Evolutionary conservation across 1,140 invertebrate species (phyloP).

Genomic region (Eriosoma lanigerum): DNA sequence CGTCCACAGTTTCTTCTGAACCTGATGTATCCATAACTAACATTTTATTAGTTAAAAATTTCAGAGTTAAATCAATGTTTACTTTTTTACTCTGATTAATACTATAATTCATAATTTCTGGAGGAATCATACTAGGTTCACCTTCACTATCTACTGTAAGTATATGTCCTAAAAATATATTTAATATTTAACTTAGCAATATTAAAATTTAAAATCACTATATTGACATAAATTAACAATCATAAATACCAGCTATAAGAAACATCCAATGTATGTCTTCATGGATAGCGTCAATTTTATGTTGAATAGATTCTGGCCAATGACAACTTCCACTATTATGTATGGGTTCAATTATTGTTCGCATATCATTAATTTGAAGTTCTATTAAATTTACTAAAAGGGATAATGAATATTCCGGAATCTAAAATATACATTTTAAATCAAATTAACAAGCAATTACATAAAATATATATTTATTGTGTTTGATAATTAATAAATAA

Average conservation of each 20-base stretch:
- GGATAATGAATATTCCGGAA: conserved; percentile 63
- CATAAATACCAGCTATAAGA: conserved; percentile 71
- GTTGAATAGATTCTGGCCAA: conserved; percentile 39
- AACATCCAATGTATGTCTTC: conserved; percentile 90
- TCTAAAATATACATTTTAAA: conserved; percentile 55
- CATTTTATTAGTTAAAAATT: conserved; percentile 61
- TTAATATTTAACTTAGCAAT: too few species aligned
- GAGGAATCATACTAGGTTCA: conserved; percentile 75
- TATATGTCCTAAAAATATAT: conserved; percentile 63
- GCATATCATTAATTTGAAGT: conserved; percentile 62
- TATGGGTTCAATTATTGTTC: conserved; percentile 60
- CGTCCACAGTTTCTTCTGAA: conserved; percentile 63
- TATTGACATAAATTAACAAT: not conserved
- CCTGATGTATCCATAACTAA: conserved; percentile 61
- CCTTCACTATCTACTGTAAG: conserved; percentile 73
- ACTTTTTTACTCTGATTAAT: conserved; percentile 62
- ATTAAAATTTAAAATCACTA: not conserved
- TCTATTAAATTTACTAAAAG: conserved; percentile 67
- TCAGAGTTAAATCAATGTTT: conserved; percentile 60
- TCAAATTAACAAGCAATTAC: too few species aligned
- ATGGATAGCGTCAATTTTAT: conserved; percentile 65
- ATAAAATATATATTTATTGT: too few species aligned
- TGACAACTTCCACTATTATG: conserved; percentile 40
- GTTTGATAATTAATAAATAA: too few species aligned
- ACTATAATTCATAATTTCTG: conserved; percentile 73